Evolutionary conservation across 2,113 vertebrate genomes (phyloP), one percentile per base, ranked within the genome.

Genomic region (Cinclus cinclus): DNA sequence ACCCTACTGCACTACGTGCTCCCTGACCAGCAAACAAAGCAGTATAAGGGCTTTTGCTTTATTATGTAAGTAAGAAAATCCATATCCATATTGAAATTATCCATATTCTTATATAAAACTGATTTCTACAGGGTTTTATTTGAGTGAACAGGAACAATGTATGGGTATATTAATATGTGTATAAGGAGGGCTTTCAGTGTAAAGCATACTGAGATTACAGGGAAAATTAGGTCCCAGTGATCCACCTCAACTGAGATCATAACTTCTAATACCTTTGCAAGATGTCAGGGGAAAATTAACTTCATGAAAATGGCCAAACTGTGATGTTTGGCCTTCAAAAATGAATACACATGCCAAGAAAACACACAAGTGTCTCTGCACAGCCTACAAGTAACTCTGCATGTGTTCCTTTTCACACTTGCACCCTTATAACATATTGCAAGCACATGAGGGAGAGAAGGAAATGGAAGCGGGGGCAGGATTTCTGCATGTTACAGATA

Each of bases 371-470:
- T 67, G 22, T 77, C 28, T 77, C 68, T 42, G 47, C 69, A 68
- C 58, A 74, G 78, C 88, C 82, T 92, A 92, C 11, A 4, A 94
- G 70, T 42, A 92, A 73, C 50, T 94, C 56, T 2, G 5, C 55
- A 76, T 60, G 69, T 41, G 30, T 62, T 42, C 67, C 70, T 95
- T 77, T 93, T 90, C 89, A 70, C 91, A 82, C 73, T 78, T 78
- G 56, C 69, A 91, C 41, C 44, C 62, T 81, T 90, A 83, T 53
- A 91, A 75, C 87, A 91, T 82, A 92, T 89, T 94, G 92, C 62
- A 89, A 75, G 24, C 3, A 9, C 10, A 24, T 47, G 60, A 94
- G 39, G 39, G 75, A 90, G 42, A 87, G 39, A 44, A 95, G 64
- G 63, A 77, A 89, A 83, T 15, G 44, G 42, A 55, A 93, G 69